Conservation (phyloP, 1,140 invertebrate species). For the Oppia nitens region DNA sequence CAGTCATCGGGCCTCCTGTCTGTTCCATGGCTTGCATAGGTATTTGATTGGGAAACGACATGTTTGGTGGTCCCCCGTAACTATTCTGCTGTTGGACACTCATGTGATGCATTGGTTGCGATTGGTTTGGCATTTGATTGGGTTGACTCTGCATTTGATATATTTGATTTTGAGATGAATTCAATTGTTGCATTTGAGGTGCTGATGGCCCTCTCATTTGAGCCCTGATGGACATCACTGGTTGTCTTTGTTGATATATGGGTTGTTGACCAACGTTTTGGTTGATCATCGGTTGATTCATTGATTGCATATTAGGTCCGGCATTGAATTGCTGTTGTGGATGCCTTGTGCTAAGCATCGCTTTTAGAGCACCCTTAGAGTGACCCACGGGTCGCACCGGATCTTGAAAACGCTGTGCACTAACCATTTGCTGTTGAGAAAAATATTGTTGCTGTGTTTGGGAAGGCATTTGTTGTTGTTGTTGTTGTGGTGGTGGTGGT, state of each 20-base stretch:
- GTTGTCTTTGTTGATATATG: slow-evolving; percentile 25
- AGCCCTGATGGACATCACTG: slow-evolving; percentile 1
- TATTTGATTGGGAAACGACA: slow-evolving; percentile 9
- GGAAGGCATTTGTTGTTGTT: slow-evolving; percentile 8
- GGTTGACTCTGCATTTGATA: slow-evolving; percentile 11
- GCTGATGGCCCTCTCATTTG: background rate
- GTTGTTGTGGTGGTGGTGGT: background rate
- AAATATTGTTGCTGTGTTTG: slow-evolving; percentile 17
- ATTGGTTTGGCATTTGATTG: background rate
- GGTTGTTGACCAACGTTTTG: slow-evolving; percentile 31
- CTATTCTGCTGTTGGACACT: slow-evolving; percentile 10
- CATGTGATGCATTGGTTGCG: slow-evolving; percentile 13
- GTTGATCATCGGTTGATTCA: slow-evolving; percentile 13
- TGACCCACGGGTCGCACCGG: slow-evolving; percentile 44
- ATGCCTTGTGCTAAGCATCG: slow-evolving; percentile 54
- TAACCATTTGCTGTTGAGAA: background rate
- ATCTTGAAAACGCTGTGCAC: slow-evolving; percentile 39
- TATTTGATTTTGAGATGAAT: slow-evolving; percentile 11
- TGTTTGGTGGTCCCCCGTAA: slow-evolving; percentile 13
- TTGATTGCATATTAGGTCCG: too few species aligned
- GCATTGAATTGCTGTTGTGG: slow-evolving; percentile 26
- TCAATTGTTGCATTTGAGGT: background rate
- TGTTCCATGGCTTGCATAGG: slow-evolving; percentile 6
- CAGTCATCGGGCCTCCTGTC: background rate
- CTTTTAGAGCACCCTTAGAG: slow-evolving; percentile 66